Base-by-base conservation (phyloP, 2,888 invertebrate genomes). In the Seira ritae region DNA sequence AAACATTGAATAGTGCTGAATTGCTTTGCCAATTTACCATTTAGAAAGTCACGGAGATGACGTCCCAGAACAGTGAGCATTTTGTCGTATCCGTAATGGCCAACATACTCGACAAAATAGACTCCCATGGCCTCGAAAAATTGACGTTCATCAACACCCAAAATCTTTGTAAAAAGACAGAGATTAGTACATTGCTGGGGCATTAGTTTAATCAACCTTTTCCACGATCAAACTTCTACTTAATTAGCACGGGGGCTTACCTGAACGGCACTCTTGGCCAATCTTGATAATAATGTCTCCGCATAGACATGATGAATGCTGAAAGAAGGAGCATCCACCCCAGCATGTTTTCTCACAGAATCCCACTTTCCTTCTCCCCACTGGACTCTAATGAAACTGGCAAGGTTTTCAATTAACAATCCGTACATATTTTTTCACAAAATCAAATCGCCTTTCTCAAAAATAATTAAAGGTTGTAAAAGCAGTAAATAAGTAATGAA, bases 351-450 rank as follows among this genome's bases (percentile, higher is more conserved):
- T 79, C 97, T 92, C 85, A 98, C 96, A 90, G 96, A 96, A 89
- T 97, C 96, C 98, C 98, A 98, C 89, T 95, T 94, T 19, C 96
- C 96, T 90, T 98, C 97, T 0, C 98, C 98, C 91, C 97, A 98
- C n/a, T 94, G 95, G 90, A 95, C 94, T 84, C 96, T 95, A 90
- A 99, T 96, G 92, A 95, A 98, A 91, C 97, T 97, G 89, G 96
- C 95, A 92, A 98, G 94, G 90, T 98, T 97, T 91, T 98, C 98
- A 90, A 99, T 92, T 62, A 99, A 94, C 87, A 99, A 93, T 46
- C 99, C 99, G 93, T 99, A 99, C 99, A 99, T 98, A 8, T 4
- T 31, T 31, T 2, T 31, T 31, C 22, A 31, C 71, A 17, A 42
- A 23, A 22, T 10, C 50, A n/a, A 31, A 4, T 31, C 31, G 31